Evolutionary conservation across 2,888 invertebrate genomes (phyloP), one percentile per base, ranked within the genome.

Genomic region (Andrena trimmerana): DNA sequence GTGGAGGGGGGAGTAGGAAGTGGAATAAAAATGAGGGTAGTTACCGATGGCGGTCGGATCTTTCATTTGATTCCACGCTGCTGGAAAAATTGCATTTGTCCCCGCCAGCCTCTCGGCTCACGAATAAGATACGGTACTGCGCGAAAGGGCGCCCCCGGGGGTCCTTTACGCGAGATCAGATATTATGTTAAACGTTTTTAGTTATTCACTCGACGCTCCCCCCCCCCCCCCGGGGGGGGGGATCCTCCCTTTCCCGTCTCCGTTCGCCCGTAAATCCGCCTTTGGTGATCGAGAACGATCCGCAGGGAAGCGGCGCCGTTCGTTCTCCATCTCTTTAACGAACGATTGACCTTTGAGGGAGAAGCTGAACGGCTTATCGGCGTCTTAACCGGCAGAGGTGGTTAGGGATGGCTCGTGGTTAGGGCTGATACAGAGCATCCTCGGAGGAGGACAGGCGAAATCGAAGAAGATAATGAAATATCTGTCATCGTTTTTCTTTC

Each of bases 161-260:
- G 42, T 42, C 78, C 77, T 73, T 90, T 87, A 78, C 86, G 82
- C 84, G 84, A 82, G 89, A 91, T 91, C 91, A 88, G 91, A 91
- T 91, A 91, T 91, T 91, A 91, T 91, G 91, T 91, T 91, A 91
- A 91, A 87, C 91, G 90, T 90, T 89, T 88, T 88, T 87, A 90
- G 90, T 89, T 89, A 91, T 91, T 91, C 91, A 89, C 88, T 91
- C 90, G 90, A 77, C 86, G 88, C 89, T 85, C 78, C 75, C 76
- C 57, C 10, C 48, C 29, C 20, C n/a, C n/a, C n/a, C n/a, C n/a
- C n/a, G n/a, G n/a, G n/a, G n/a, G n/a, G n/a, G 29, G 8, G 24
- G 57, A 1, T 16, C 2, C 63, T 7, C 13, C 59, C 13, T 33
- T 24, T 31, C 57, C 6, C 59, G 6, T 24, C 57, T 42, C 42